phyloP scores from a whole-genome alignment of 1,140 invertebrate genomes.

The Caenorhabditis remanei region DNA sequence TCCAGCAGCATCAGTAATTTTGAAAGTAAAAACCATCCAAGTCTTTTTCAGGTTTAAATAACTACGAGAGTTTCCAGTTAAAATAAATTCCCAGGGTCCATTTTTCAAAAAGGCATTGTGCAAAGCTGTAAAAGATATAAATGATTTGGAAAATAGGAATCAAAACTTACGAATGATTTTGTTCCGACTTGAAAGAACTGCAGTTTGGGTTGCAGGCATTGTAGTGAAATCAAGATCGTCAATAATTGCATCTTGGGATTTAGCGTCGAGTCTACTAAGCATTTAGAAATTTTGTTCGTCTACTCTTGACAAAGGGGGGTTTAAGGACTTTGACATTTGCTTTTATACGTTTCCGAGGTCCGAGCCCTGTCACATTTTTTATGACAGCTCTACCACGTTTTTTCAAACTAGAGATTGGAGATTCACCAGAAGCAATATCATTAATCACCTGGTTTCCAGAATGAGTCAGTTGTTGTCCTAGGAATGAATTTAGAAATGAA shows the following conservation, averaged over 20 bases:
- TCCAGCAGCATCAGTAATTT: neutral
- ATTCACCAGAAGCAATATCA: neutral
- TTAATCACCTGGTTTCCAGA: neutral
- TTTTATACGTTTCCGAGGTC: slow-evolving; percentile 2
- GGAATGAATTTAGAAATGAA: neutral
- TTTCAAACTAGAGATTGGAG: neutral
- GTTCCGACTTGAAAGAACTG: neutral
- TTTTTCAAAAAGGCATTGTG: slow-evolving; percentile 8
- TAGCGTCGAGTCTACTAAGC: slow-evolving; percentile 1
- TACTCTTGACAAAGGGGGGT: slow-evolving; percentile 7
- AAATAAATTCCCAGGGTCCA: neutral
- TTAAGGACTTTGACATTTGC: neutral
- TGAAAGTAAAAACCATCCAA: neutral
- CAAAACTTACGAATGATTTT: slow-evolving; percentile 5
- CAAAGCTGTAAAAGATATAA: neutral
- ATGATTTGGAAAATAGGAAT: neutral
- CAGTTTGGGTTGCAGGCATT: neutral
- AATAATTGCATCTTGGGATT: neutral
- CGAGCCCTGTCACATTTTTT: neutral
- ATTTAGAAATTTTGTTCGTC: slow-evolving; percentile 9
- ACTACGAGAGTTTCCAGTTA: neutral
- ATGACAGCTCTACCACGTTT: neutral
- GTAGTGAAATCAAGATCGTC: neutral
- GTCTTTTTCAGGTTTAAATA: slow-evolving; percentile 7
- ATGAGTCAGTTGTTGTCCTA: slow-evolving; percentile 1